Percentiles rank a stretch among this genome's conserved stretches.
These are phyloP conservation scores for Hylomyscus alleni DNA, from an alignment of 2,797 vertebrate genomes.

Conservation along the genomic window DNA sequence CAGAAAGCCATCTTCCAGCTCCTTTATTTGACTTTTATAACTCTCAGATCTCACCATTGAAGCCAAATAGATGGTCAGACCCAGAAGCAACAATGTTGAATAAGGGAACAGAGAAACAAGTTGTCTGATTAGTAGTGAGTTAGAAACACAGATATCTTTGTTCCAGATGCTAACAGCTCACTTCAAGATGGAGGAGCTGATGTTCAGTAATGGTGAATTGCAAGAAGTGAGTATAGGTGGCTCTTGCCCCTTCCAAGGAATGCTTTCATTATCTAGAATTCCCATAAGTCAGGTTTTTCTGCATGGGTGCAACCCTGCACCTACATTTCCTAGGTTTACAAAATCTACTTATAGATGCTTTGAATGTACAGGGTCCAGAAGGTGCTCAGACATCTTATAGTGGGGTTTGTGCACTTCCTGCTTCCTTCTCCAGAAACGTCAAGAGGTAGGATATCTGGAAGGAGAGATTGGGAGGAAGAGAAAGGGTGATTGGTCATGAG, in stretches of 20 bases:
- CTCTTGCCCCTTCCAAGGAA: neutral
- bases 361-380: neutral
- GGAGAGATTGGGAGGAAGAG: neutral
- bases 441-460: neutral
- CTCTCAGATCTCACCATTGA: neutral
- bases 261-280: conserved; percentile 35
- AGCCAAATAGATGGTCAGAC: neutral
- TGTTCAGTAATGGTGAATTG: conserved; percentile 18
- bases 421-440: neutral
- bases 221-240: neutral
- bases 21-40: neutral
- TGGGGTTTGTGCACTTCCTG: neutral
- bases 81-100: neutral
- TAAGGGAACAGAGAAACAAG: conserved; percentile 1
- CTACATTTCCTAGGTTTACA: neutral
- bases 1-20: neutral
- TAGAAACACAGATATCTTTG: fast-evolving
- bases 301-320: neutral
- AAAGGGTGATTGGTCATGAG: neutral
- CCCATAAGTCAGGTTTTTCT: neutral
- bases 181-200: neutral
- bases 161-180: neutral
- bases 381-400: neutral
- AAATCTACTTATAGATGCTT: neutral
- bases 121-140: neutral